Base-by-base conservation (phyloP, 1,140 invertebrate species). In the Pogonognathellus flavescens region DNA sequence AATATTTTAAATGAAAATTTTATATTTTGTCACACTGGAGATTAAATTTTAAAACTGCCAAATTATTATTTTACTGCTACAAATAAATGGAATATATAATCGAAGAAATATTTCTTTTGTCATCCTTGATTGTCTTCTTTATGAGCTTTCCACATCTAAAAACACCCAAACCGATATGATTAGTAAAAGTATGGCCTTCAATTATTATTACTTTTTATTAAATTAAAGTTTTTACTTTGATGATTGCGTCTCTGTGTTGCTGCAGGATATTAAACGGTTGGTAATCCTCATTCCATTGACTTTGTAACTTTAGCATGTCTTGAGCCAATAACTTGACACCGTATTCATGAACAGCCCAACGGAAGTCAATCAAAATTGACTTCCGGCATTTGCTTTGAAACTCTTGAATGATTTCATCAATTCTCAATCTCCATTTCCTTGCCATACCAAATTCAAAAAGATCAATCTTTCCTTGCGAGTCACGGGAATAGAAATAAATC, bases 261-360 rank as follows among this genome's bases (percentile, higher is more conserved):
- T 10, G 8, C n/a, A 76, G n/a, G 49, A 76, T 76, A 50, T 50
- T 50, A 13, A 76, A 18, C 7, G 70, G 70, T 50, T 41, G 8
- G 18, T 76, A 8, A 14, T 8, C 16, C 0, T 49, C 16, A 76
- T 76, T 9, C 70, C 70, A 76, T 10, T 50, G 13, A n/a, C 9
- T 50, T 31, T 76, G 70, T 4, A 76, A 16, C 1, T 49, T 18
- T 49, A 18, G 16, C 0, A 76, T 18, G 14, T 49, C n/a, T 3
- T 7, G 41, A 18, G 22, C 70, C 31, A 76, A 50, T 0, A 76
- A 0, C n/a, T 76, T 76, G 14, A 76, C n/a, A 1, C 70, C 70
- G 8, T 76, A 76, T 10, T 76, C 70, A 18, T 76, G 70, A 49
- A 76, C 70, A 76, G 70, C 70, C 70, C 70, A 76, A 49, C 70